These are phyloP conservation scores for Bradypodion pumilum DNA, from an alignment of 2,797 vertebrate genomes.

Conservation along the genomic window DNA sequence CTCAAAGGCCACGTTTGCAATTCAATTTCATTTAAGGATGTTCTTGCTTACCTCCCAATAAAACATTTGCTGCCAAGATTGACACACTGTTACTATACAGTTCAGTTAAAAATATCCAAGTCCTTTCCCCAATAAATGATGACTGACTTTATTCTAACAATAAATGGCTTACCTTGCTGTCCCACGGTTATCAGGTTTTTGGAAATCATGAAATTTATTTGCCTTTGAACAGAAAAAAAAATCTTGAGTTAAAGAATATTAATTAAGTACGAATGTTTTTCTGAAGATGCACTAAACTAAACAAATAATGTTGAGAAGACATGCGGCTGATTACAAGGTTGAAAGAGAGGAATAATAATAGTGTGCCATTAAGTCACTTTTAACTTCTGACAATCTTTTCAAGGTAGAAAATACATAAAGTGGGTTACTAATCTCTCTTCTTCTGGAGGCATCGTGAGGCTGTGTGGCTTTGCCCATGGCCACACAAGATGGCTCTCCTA, in stretches of 20 bases:
- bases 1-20: background rate
- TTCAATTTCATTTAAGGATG: background rate
- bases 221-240: slow-evolving; percentile 74
- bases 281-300: background rate
- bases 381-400: too few relatives aligned
- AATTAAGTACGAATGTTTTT: slow-evolving; percentile 32
- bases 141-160: background rate
- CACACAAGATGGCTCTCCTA: too few relatives aligned
- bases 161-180: slow-evolving; percentile 81
- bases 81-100: background rate
- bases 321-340: too few relatives aligned
- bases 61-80: background rate
- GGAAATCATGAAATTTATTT: slow-evolving; percentile 91
- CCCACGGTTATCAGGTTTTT: slow-evolving; percentile 89
- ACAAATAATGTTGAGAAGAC: background rate
- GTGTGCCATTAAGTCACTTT: too few relatives aligned
- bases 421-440: too few relatives aligned
- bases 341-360: too few relatives aligned
- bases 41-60: background rate
- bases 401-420: too few relatives aligned
- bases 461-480: too few relatives aligned
- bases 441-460: too few relatives aligned
- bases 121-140: background rate
- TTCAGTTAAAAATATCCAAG: background rate
- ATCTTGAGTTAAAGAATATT: slow-evolving; percentile 16